Conservation (phyloP, 1,140 invertebrate species). For the Heliconius hermathena region DNA sequence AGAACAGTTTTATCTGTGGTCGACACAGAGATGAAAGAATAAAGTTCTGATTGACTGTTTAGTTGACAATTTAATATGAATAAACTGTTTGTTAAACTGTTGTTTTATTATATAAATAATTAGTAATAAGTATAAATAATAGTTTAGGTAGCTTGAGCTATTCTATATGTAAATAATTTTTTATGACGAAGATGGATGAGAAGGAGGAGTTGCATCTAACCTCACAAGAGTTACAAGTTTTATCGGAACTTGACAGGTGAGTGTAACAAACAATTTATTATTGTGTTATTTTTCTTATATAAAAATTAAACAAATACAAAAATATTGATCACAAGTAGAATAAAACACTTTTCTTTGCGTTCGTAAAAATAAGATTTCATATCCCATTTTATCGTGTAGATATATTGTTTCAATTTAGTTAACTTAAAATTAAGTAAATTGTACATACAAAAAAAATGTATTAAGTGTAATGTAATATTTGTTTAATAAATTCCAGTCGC, state of each 20-base stretch:
- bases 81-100: background rate
- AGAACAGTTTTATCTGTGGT: background rate
- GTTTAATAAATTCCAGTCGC: constrained; percentile 84
- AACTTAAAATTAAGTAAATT: too few species aligned
- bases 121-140: background rate
- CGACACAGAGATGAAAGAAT: background rate
- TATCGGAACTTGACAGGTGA: constrained; percentile 93
- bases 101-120: background rate
- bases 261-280: constrained; percentile 31
- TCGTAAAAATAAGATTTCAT: too few species aligned
- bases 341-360: too few species aligned
- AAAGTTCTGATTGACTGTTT: background rate
- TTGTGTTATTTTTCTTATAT: constrained; percentile 18
- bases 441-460: background rate
- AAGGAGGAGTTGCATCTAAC: constrained; percentile 82
- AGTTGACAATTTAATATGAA: constrained; percentile 25
- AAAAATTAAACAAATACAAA: background rate
- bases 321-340: too few species aligned
- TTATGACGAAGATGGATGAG: constrained; percentile 64
- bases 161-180: constrained; percentile 14
- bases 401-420: too few species aligned
- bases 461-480: background rate
- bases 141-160: background rate
- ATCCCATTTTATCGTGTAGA: too few species aligned
- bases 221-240: constrained; percentile 89